phyloP scores from a whole-genome alignment of 2,113 vertebrate genomes.

The Rhea pennata region DNA sequence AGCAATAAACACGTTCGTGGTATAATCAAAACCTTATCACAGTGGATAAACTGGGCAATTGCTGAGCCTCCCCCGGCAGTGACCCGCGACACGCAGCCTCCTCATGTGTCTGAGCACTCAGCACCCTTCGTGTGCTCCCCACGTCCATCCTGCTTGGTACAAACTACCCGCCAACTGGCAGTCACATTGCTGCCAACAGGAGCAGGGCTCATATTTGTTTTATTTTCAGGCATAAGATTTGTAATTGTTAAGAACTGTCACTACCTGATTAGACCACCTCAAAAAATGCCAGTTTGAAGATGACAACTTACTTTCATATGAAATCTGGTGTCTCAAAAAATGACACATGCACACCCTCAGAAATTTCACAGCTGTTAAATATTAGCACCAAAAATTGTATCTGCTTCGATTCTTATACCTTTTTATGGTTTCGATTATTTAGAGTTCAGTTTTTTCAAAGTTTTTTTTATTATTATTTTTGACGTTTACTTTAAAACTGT shows the following conservation, averaged over 20 bases:
- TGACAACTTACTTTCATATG: neutral
- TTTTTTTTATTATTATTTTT: neutral
- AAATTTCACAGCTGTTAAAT: constrained; percentile 13
- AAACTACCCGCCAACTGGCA: neutral
- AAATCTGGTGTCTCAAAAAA: neutral
- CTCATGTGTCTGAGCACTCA: neutral
- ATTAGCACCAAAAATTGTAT: neutral
- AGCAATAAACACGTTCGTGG: neutral
- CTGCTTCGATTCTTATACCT: neutral
- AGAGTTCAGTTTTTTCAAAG: constrained; percentile 9
- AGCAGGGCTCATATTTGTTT: neutral
- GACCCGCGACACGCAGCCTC: neutral
- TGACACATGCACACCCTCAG: neutral
- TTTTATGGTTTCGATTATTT: neutral
- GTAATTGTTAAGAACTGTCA: neutral
- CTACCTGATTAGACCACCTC: neutral
- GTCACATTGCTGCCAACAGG: neutral
- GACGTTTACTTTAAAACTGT: constrained; percentile 8
- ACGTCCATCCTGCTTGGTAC: neutral
- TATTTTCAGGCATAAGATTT: neutral
- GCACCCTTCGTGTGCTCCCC: fast-evolving
- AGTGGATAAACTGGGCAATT: neutral
- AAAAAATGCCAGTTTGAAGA: neutral
- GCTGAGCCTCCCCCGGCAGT: neutral
- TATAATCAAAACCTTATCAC: neutral